phyloP scores from a whole-genome alignment of 2,888 invertebrate species.

The Rhingia rostrata region DNA sequence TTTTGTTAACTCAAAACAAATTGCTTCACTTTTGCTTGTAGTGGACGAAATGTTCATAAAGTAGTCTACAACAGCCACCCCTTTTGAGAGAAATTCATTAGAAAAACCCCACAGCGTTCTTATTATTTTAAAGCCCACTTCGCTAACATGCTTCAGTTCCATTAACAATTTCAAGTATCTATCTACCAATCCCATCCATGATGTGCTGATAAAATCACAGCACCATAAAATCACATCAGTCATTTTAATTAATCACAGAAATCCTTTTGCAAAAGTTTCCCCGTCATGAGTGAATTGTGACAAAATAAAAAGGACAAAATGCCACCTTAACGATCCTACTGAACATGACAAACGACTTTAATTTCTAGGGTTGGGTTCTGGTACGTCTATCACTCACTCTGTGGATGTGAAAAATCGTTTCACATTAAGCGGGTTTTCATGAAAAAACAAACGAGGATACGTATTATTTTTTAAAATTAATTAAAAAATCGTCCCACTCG shows the following conservation, averaged over 20 bases:
- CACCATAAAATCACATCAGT: slow-evolving; percentile 58
- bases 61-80: too few relatives aligned
- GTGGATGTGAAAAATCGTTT: slow-evolving; percentile 16
- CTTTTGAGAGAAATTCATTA: too few relatives aligned
- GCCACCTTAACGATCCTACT: slow-evolving; percentile 47
- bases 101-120: too few relatives aligned
- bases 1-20: too few relatives aligned
- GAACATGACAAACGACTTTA: slow-evolving; percentile 62
- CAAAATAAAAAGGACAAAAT: slow-evolving; percentile 32
- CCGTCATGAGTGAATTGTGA: not conserved
- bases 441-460: not conserved
- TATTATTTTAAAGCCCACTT: too few relatives aligned
- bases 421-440: slow-evolving; percentile 35
- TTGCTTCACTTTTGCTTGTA: too few relatives aligned
- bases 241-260: slow-evolving; percentile 69
- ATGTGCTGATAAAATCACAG: slow-evolving; percentile 40
- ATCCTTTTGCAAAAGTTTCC: slow-evolving; percentile 37
- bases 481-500: slow-evolving; percentile 57
- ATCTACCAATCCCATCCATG: not conserved
- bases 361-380: slow-evolving; percentile 42
- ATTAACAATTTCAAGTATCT: not conserved
- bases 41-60: too few relatives aligned
- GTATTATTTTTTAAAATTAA: slow-evolving; percentile 64
- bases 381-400: slow-evolving; percentile 14
- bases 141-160: too few relatives aligned